Evolutionary conservation across 2,113 vertebrate genomes (phyloP).

Genomic region (Tychaedon coryphoeus): DNA sequence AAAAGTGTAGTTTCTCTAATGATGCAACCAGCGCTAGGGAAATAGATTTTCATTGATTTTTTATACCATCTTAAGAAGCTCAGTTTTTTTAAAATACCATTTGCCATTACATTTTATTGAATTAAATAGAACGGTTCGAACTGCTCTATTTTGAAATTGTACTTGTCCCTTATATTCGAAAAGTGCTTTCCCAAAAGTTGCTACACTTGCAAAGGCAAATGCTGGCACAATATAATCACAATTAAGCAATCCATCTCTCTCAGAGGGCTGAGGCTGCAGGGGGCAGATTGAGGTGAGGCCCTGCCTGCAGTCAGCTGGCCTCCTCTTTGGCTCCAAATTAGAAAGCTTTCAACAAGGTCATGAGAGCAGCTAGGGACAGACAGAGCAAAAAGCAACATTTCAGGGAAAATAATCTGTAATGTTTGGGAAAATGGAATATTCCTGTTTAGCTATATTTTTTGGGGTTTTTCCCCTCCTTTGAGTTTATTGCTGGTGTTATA

Average conservation of each 20-base stretch:
- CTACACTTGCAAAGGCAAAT: not conserved
- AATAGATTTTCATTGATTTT: constrained; percentile 33
- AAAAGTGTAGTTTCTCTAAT: not conserved
- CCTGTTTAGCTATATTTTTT: accelerated
- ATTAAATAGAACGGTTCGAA: constrained; percentile 2
- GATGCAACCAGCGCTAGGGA: not conserved
- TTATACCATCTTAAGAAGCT: not conserved
- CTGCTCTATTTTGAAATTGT: not conserved
- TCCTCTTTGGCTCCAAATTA: not conserved
- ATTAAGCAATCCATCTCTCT: not conserved
- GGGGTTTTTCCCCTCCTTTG: accelerated
- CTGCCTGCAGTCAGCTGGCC: not conserved
- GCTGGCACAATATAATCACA: not conserved
- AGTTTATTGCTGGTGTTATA: not conserved
- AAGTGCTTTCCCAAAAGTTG: not conserved
- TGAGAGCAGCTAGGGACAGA: not conserved
- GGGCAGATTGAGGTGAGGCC: not conserved
- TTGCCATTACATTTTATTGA: not conserved
- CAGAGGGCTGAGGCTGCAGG: not conserved
- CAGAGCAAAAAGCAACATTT: not conserved
- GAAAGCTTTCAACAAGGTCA: not conserved
- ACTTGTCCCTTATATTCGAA: accelerated
- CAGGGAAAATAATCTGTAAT: not conserved
- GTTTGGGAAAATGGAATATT: not conserved
- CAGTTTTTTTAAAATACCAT: not conserved